Evolutionary conservation across 2,797 vertebrate species (phyloP), one percentile per base, ranked within the genome.

Genomic region (Intellagama lesueurii): DNA sequence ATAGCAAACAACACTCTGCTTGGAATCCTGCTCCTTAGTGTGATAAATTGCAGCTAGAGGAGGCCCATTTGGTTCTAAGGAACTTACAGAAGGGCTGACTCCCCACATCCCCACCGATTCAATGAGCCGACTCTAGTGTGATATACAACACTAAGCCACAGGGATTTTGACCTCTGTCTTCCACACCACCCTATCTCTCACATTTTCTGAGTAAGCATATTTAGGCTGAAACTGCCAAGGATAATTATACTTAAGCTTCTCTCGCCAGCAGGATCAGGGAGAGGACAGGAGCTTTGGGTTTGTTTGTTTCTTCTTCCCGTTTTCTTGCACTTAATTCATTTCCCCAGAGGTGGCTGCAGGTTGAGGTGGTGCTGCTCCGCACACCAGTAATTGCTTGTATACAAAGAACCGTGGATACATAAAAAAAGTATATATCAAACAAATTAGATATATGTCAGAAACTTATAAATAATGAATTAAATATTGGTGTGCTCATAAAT

Each of bases 391-490:
- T 89, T 91, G 91, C 95, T 92, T 94, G 90, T 94, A 91, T 93
- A 88, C 81, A 94, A 95, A 96, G 87, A 88, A 89, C n/a, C 85
- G 81, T 78, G 92, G 90, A 77, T 90, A 49, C 32, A 26, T 78
- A 66, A 19, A 92, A 94, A 90, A 95, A 95, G 85, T 90, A 93
- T 91, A 92, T 91, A 94, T 94, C 92, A 94, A 94, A 93, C 86
- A 95, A 95, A 95, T 94, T 91, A 95, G 92, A 94, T 92, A 87
- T 82, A 83, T 93, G 95, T 94, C 94, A 96, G 91, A 93, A 93
- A 89, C 73, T 24, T 92, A 89, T 95, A 95, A 95, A 96, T 96
- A 95, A 94, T 95, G 1, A 95, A 97, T 95, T 95, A 94, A 96
- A 95, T 95, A 49, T 90, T 93, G 83, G 93, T 92, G 90, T 90